phyloP scores from a whole-genome alignment of 2,113 vertebrate species.

The Anthoscopus minutus region DNA sequence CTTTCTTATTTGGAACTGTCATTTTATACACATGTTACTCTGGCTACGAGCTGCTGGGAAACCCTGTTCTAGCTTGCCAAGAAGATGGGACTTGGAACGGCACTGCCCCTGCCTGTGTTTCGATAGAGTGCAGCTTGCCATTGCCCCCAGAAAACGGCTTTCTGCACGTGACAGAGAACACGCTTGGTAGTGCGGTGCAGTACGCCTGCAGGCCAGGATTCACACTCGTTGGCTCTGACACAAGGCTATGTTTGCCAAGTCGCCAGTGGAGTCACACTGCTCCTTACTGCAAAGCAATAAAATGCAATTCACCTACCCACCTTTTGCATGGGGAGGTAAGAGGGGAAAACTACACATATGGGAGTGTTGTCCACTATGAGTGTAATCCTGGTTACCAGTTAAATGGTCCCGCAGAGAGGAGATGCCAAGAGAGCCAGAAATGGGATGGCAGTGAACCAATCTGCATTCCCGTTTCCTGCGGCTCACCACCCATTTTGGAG shows the following conservation, averaged over 20 bases:
- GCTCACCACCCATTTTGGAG: constrained; percentile 68
- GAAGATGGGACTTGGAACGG: constrained; percentile 93
- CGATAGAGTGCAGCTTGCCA: constrained; percentile 80
- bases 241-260: constrained; percentile 80
- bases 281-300: constrained; percentile 76
- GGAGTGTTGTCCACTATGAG: constrained; percentile 74
- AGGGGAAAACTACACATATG: constrained; percentile 74
- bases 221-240: constrained; percentile 75
- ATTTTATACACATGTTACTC: constrained; percentile 83
- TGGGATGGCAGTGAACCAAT: constrained; percentile 83
- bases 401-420: constrained; percentile 73
- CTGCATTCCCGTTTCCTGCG: constrained; percentile 83
- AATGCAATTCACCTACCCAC: constrained; percentile 72
- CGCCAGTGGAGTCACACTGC: constrained; percentile 80
- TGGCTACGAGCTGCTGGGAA: constrained; percentile 83
- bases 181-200: constrained; percentile 71
- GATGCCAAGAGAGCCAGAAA: constrained; percentile 77
- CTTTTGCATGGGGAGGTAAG: constrained; percentile 73
- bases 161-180: constrained; percentile 79
- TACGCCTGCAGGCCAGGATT: constrained; percentile 86
- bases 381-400: constrained; percentile 84
- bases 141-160: constrained; percentile 78
- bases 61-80: constrained; percentile 78
- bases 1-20: constrained; percentile 80
- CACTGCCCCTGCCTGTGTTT: constrained; percentile 84